phyloP scores from a whole-genome alignment of 2,888 invertebrate genomes.

The Horisme vitalbata region DNA sequence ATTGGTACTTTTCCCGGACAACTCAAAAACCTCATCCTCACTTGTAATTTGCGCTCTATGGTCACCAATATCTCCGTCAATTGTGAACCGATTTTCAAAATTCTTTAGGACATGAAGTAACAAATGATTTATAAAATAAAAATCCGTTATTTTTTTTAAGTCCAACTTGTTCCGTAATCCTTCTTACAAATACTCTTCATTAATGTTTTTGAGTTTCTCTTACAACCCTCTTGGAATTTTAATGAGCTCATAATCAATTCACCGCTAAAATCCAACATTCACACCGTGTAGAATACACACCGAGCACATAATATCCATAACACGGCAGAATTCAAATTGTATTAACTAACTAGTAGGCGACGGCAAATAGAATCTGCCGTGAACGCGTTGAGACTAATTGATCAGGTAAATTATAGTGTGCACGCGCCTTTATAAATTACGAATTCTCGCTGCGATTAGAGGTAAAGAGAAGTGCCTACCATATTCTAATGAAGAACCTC shows the following conservation, averaged over 20 bases:
- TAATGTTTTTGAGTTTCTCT: too few species aligned
- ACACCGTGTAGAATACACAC: conserved; percentile 24
- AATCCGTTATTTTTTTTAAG: too few species aligned
- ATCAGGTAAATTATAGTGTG: conserved; percentile 59
- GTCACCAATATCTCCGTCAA: too few species aligned
- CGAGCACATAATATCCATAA: conserved; percentile 35
- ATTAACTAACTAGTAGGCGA: conserved; percentile 51
- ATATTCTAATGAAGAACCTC: neutral
- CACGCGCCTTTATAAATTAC: conserved; percentile 56
- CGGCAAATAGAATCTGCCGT: conserved; percentile 44
- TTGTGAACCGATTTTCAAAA: too few species aligned
- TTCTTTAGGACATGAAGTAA: too few species aligned
- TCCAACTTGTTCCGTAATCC: too few species aligned
- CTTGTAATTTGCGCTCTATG: too few species aligned
- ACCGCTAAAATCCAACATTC: conserved; percentile 27
- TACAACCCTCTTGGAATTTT: conserved; percentile 14
- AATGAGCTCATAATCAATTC: conserved; percentile 21
- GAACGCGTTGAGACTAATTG: conserved; percentile 63
- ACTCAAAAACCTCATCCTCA: too few species aligned
- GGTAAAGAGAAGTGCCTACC: neutral
- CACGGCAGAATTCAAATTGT: conserved; percentile 44
- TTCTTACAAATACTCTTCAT: neutral
- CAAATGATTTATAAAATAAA: too few species aligned
- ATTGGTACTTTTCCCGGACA: too few species aligned
- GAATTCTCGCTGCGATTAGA: neutral